Conservation (phyloP, 2,113 vertebrate genomes). For the Phainopepla nitens region DNA sequence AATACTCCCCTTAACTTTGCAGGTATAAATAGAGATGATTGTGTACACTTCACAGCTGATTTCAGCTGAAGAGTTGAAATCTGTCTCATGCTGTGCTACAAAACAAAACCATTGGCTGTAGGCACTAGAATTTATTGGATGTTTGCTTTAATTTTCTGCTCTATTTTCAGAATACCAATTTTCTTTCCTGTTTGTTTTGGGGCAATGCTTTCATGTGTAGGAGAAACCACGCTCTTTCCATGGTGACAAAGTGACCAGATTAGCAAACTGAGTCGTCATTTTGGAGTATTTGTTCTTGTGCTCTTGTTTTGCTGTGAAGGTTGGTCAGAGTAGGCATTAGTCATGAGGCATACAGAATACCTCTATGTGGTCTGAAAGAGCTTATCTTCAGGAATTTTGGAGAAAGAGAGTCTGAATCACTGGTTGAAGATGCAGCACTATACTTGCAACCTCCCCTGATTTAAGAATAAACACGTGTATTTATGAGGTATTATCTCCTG, state of each 20-base stretch:
- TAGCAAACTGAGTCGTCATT: background rate
- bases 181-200: background rate
- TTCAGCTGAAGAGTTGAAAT: background rate
- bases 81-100: conserved; percentile 4
- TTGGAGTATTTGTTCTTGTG: background rate
- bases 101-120: background rate
- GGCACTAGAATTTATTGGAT: background rate
- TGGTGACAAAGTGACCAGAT: background rate
- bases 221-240: background rate
- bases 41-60: background rate
- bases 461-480: background rate
- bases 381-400: background rate
- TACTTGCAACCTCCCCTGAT: background rate
- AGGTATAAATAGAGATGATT: background rate
- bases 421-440: background rate
- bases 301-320: background rate
- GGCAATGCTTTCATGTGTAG: background rate
- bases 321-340: background rate
- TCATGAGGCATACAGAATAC: background rate
- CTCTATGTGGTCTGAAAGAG: background rate
- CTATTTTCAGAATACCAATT: background rate
- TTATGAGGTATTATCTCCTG: background rate
- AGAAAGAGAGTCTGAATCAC: background rate
- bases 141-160: conserved; percentile 5
- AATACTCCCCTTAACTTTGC: background rate